Base-by-base conservation (phyloP, 2,888 invertebrate genomes). In the Microplitis manilae region DNA sequence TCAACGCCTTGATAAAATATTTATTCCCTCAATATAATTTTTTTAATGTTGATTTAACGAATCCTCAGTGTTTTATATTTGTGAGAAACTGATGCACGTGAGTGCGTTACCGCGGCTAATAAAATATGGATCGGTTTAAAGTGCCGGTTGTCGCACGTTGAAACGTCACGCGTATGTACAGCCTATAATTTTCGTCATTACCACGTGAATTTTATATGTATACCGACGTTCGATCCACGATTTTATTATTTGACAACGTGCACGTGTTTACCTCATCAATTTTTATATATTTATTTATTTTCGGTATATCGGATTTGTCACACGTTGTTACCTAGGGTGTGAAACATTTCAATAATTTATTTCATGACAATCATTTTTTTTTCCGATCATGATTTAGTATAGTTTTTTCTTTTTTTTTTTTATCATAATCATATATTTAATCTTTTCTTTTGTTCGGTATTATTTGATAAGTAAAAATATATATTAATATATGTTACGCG, bases 51-150 rank as follows among this genome's bases (percentile, higher is more conserved):
- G 68, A 68, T 50, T n/a, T 50, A 39, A 73, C 38, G 60, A 62
- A 62, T 62, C 50, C 50, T 50, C 50, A 50, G 50, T 30, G 0
- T 4, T 30, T 30, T 4, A 4, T 30, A 2, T 13, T 13, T 50
- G 9, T 13, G 50, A 30, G 69, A n/a, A 50, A 41, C 68, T 50
- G 50, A 40, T 74, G n/a, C 67, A 68, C 64, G 65, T 71, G 72
- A 78, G 79, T 75, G 68, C 70, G 73, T 41, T 67, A 71, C 74
- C 61, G 71, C 72, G 69, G 80, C 81, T 82, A 81, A 86, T 86
- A 84, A 86, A 86, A 86, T 86, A 86, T 85, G 85, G 84, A 85
- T 85, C 85, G 82, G 80, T 85, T 85, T 83, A 82, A 85, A 85
- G 81, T 81, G 81, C 81, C 80, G 81, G 84, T 83, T 83, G 83